Conservation (phyloP, 2,888 invertebrate genomes). For the Brachycybe producta region DNA sequence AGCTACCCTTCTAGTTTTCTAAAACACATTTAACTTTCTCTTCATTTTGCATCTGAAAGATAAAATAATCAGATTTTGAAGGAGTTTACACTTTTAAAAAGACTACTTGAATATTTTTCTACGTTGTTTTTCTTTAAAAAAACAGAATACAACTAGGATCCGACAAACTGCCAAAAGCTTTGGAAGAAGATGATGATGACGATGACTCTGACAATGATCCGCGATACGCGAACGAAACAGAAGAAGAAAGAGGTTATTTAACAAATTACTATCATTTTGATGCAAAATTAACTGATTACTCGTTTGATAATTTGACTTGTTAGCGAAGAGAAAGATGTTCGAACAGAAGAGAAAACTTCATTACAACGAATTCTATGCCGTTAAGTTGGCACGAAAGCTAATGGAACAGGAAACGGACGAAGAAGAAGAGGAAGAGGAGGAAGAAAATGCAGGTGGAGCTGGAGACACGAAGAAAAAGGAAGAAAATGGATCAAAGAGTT, state of each 20-base stretch:
- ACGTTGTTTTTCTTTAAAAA: neutral
- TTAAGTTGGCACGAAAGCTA: constrained; percentile 78
- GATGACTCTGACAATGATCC: constrained; percentile 48
- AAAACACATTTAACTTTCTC: too few species aligned
- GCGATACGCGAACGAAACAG: constrained; percentile 39
- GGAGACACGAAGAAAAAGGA: constrained; percentile 20
- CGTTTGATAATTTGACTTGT: constrained; percentile 21
- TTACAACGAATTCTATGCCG: constrained; percentile 93
- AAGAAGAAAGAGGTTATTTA: constrained; percentile 44
- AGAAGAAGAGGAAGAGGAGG: constrained; percentile 48
- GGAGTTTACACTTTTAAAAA: too few species aligned
- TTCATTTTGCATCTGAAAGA: too few species aligned
- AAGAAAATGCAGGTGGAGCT: constrained; percentile 26
- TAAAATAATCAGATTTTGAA: too few species aligned
- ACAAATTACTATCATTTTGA: neutral
- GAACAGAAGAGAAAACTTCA: constrained; percentile 90
- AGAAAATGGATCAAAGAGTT: neutral
- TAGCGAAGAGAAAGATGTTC: constrained; percentile 62
- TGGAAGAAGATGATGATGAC: constrained; percentile 39
- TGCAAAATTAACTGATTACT: neutral
- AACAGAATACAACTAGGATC: constrained; percentile 23
- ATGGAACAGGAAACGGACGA: constrained; percentile 82
- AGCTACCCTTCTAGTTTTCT: too few species aligned
- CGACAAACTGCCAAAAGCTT: constrained; percentile 25
- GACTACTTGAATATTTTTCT: too few species aligned